Conservation (phyloP, 2,113 vertebrate genomes). For the Thermophis baileyi region DNA sequence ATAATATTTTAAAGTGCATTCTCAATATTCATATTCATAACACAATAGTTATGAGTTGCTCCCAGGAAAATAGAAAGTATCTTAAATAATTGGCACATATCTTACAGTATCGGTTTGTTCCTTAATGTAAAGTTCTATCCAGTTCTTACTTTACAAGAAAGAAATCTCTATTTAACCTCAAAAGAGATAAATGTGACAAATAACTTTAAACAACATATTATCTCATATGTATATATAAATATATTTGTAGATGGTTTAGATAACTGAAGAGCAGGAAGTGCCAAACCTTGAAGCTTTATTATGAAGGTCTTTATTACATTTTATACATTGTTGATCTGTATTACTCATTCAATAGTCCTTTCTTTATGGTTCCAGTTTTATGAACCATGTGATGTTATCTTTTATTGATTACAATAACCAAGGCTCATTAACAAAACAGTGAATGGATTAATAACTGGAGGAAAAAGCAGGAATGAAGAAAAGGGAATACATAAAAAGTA, state of each 20-base stretch:
- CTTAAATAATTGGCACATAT: neutral
- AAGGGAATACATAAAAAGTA: accelerated
- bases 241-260: neutral
- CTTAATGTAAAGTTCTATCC: neutral
- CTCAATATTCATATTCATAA: too few species aligned
- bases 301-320: neutral
- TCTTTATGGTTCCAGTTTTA: neutral
- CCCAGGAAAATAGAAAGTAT: neutral
- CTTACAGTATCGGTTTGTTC: neutral
- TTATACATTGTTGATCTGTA: neutral
- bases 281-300: neutral
- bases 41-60: neutral
- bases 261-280: neutral
- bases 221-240: neutral
- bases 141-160: neutral
- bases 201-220: neutral
- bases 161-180: neutral
- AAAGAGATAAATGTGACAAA: neutral
- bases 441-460: neutral
- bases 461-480: neutral
- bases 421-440: accelerated
- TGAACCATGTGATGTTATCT: accelerated
- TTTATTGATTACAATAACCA: accelerated
- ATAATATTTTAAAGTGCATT: neutral
- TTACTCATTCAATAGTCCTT: neutral